Base-by-base conservation (phyloP, 1,140 invertebrate species). In the Sarcophaga bullata region DNA sequence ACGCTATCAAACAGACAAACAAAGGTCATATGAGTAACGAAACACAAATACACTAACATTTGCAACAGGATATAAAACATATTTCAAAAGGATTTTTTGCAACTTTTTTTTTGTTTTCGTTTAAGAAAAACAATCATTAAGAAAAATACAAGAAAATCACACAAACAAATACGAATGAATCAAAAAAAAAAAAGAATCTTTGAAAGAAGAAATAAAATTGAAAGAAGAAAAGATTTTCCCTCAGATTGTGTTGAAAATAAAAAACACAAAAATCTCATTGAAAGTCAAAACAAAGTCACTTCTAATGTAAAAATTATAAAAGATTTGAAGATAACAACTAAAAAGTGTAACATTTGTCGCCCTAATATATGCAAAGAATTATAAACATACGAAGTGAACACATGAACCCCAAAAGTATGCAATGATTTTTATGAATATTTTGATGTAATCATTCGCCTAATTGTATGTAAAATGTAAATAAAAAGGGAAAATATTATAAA, bases 11-110 rank as follows among this genome's bases (percentile, higher is more conserved):
- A 68, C 62, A 68, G n/a, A 68, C 7, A 68, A 25, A 25, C 62
- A 19, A 68, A 68, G 62, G 62, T 68, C 62, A 68, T 68, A 68
- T 68, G 62, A 5, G 19, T 68, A 0, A 25, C 9, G 19, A 19
- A n/a, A 7, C n/a, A 58, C 10, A 3, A 6, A 58, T 58, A 58
- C 54, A n/a, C n/a, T n/a, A 58, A 58, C n/a, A 19, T 68, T n/a
- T 68, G n/a, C 17, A 68, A 68, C n/a, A 68, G 62, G 62, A 68
- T 68, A 68, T 68, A 68, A 68, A 68, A 25, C 62, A 68, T 68
- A 68, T 68, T 68, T 68, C 17, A 19, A 68, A 19, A 25, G 62
- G 10, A 19, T 68, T 68, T 15, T 68, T 68, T 68, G 6, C 62
- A 37, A 37, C 25, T 37, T 37, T 37, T 37, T 37, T 37, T 37